Percentiles rank a stretch among this genome's conserved stretches.
Evolutionary conservation across 2,888 invertebrate species (phyloP).

Genomic region (Siphlonurus alternatus): DNA sequence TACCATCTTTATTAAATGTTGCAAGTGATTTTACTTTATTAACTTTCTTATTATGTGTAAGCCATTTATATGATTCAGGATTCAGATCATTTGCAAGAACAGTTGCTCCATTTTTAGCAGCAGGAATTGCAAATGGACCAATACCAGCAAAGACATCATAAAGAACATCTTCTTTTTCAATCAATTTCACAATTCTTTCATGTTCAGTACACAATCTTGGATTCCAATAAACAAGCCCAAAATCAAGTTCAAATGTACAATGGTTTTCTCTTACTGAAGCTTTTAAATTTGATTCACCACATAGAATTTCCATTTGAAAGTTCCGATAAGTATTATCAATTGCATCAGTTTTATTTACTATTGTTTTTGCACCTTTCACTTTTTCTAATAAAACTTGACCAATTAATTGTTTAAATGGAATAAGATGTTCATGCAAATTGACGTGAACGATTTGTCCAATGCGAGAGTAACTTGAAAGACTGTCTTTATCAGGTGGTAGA

Average conservation of each 20-base stretch:
- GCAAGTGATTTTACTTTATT: conserved; percentile 56
- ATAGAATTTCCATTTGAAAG: conserved; percentile 82
- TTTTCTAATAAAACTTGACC: conserved; percentile 79
- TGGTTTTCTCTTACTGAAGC: conserved; percentile 72
- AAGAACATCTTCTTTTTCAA: conserved; percentile 52
- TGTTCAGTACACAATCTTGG: conserved; percentile 84
- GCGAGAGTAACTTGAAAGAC: conserved; percentile 66
- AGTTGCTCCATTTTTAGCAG: conserved; percentile 47
- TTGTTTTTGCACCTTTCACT: conserved; percentile 53
- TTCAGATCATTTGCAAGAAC: conserved; percentile 94
- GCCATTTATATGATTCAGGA: conserved; percentile 77
- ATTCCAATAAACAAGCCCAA: conserved; percentile 97
- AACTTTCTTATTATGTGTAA: conserved; percentile 56
- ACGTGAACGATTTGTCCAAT: conserved; percentile 92
- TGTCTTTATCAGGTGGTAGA: conserved; percentile 58
- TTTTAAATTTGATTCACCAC: conserved; percentile 55
- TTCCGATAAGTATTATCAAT: conserved; percentile 84
- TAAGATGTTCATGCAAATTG: conserved; percentile 67
- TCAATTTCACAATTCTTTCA: conserved; percentile 49
- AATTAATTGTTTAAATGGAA: conserved; percentile 67
- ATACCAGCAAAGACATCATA: conserved; percentile 97
- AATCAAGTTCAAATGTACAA: conserved; percentile 76
- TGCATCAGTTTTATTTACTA: conserved; percentile 75
- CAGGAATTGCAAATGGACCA: conserved; percentile 90
- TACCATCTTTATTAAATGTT: conserved; percentile 73